Base-by-base conservation (phyloP, 2,888 invertebrate genomes). In the Thyatira batis region DNA sequence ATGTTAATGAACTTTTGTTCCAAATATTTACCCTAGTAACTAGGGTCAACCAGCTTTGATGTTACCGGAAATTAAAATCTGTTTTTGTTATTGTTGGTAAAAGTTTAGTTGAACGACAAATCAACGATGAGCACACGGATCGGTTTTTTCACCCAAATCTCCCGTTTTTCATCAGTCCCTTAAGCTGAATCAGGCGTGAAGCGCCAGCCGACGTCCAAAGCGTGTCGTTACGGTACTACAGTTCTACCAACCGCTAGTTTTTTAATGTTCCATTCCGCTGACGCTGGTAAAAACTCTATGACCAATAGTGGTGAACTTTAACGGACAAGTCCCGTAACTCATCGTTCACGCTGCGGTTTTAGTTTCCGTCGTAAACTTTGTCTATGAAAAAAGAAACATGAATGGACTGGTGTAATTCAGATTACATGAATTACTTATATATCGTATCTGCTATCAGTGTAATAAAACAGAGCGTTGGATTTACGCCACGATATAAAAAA, bases 151-250 rank as follows among this genome's bases (percentile, higher is more conserved):
- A n/a, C 30, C 27, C 21, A 50, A 43, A 57, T 54, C 27, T 53
- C 49, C 53, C 46, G 54, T 67, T 69, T 70, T 61, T 71, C 13
- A 53, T 51, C 55, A 60, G 65, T 63, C 74, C 76, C 74, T 74
- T 73, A 63, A 69, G 61, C 39, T 60, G 60, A 63, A 56, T 67
- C 56, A 67, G 58, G 64, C 74, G 65, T 76, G 74, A 76, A 70
- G 63, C 54, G 69, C 58, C 58, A n/a, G 52, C 57, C 55, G 61
- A 39, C 8, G 17, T 39, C 57, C 62, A 60, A 63, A 67, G 73
- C 82, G 78, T 84, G 70, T 73, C 78, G 76, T 78, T 78, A 79
- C 80, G 82, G 77, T 78, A 76, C 67, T 63, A 69, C 58, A 73
- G 73, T 71, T 49, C 53, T 57, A 53, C 60, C 49, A 57, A 76